A percentile compares a stretch with the other conserved stretches of the same genome.
These are phyloP conservation scores for Dynastes grantii DNA, from an alignment of 2,888 invertebrate species.

Conservation along the genomic window DNA sequence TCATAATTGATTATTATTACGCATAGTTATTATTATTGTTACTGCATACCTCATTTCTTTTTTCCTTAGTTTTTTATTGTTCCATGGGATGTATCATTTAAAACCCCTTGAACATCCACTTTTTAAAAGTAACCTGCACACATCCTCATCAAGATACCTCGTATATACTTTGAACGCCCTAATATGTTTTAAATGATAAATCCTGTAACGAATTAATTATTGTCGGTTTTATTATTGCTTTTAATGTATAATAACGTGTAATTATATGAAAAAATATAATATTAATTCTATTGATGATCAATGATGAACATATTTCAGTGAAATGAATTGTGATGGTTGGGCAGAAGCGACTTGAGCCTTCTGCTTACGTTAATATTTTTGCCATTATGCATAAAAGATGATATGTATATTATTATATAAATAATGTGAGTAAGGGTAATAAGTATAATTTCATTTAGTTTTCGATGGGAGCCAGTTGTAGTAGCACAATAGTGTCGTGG, in stretches of 20 bases:
- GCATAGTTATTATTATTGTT: conserved; percentile 37
- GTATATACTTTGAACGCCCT: not conserved
- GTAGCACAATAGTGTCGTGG: conserved; percentile 38
- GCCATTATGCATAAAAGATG: conserved; percentile 48
- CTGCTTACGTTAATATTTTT: conserved; percentile 53
- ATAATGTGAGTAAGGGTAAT: conserved; percentile 15
- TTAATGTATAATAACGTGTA: conserved; percentile 18
- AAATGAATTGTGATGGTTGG: conserved; percentile 52
- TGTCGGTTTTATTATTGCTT: conserved; percentile 46
- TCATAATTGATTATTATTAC: conserved; percentile 41
- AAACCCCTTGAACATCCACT: too few species aligned
- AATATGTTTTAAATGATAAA: not conserved
- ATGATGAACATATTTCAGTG: conserved; percentile 29
- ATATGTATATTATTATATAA: conserved; percentile 36
- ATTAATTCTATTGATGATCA: conserved; percentile 14
- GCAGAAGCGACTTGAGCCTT: conserved; percentile 41
- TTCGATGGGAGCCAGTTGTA: conserved; percentile 44
- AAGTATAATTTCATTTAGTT: conserved; percentile 18
- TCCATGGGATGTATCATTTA: not conserved
- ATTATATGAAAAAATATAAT: conserved; percentile 8
- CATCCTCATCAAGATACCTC: not conserved
- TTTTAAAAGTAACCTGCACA: too few species aligned
- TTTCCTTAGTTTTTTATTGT: conserved; percentile 45
- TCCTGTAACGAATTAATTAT: conserved; percentile 12
- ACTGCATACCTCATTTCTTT: conserved; percentile 51